Percentiles rank a stretch among this genome's conserved stretches.
Conservation (phyloP, 30 jellyfish, hydroid and myxozoan species). For the Aurelia coerulea region DNA sequence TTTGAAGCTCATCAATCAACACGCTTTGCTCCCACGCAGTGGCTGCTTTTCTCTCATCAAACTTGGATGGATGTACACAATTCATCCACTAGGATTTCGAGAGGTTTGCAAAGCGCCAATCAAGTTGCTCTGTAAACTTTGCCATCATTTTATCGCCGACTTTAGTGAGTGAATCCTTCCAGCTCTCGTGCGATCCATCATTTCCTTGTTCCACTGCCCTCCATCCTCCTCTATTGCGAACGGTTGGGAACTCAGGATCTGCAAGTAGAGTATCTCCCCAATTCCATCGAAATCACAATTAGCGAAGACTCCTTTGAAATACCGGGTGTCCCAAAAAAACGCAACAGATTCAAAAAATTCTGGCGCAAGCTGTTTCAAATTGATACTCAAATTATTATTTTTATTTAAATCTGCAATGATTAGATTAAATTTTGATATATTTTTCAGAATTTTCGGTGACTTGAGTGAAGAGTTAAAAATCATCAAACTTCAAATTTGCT, state of each 20-base stretch:
- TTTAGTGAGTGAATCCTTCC: conserved; percentile 19
- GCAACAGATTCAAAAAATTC: no score
- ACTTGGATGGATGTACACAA: conserved; percentile 46
- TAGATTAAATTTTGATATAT: no score
- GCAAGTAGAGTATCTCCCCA: conserved; percentile 37
- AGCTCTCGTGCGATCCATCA: conserved; percentile 61
- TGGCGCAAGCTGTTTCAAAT: no score
- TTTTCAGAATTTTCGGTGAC: no score
- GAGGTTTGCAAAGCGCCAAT: conserved; percentile 64
- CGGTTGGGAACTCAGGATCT: conserved; percentile 47
- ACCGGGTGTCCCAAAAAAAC: no score
- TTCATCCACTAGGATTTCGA: conserved; percentile 59
- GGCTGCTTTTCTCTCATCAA: conserved; percentile 58
- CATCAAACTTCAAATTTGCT: no score
- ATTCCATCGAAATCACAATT: conserved; percentile 21
- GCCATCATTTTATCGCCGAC: conserved; percentile 33
- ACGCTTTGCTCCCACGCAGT: conserved; percentile 49
- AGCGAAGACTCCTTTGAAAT: conserved; percentile 40
- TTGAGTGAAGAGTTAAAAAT: no score
- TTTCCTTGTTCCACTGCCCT: conserved; percentile 65
- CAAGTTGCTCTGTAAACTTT: conserved; percentile 53
- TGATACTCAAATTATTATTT: no score
- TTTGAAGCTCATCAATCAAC: no score
- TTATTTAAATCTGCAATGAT: no score
- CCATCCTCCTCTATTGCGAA: conserved; percentile 44